Evolutionary conservation across 2,113 vertebrate genomes (phyloP).

Genomic region (Brachypteracias leptosomus): DNA sequence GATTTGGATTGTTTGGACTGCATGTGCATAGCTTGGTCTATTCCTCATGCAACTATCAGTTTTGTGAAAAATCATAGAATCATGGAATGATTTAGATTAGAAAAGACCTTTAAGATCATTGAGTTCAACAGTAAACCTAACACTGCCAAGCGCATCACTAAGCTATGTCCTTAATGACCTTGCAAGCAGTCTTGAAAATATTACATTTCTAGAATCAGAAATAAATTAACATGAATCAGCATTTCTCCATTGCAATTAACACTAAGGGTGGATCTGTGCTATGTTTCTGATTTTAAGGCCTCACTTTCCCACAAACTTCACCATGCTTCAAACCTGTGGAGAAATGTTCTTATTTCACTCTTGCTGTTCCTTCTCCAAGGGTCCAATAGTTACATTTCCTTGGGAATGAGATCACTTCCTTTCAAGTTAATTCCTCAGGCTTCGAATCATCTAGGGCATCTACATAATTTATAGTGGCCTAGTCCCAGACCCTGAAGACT

Average conservation of each 20-base stretch:
- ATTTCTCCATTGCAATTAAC: neutral
- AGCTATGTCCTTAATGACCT: neutral
- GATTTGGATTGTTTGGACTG: neutral
- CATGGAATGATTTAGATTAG: neutral
- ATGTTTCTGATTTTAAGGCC: neutral
- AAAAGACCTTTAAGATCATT: neutral
- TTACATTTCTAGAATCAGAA: neutral
- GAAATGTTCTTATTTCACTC: neutral
- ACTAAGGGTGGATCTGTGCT: neutral
- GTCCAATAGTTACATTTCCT: neutral
- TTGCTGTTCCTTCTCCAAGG: neutral
- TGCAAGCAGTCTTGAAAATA: neutral
- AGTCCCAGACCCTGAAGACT: neutral
- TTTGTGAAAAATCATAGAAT: neutral
- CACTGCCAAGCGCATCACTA: neutral
- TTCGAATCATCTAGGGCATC: neutral
- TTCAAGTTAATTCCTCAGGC: neutral
- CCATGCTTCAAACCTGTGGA: neutral
- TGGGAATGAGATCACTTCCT: fast-evolving
- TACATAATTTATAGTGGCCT: neutral
- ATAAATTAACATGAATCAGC: neutral
- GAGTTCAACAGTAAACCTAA: neutral
- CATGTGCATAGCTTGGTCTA: neutral
- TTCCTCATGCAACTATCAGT: neutral
- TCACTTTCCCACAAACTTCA: neutral